phyloP scores from a whole-genome alignment of 2,113 vertebrate species.

The Pelecanus crispus region DNA sequence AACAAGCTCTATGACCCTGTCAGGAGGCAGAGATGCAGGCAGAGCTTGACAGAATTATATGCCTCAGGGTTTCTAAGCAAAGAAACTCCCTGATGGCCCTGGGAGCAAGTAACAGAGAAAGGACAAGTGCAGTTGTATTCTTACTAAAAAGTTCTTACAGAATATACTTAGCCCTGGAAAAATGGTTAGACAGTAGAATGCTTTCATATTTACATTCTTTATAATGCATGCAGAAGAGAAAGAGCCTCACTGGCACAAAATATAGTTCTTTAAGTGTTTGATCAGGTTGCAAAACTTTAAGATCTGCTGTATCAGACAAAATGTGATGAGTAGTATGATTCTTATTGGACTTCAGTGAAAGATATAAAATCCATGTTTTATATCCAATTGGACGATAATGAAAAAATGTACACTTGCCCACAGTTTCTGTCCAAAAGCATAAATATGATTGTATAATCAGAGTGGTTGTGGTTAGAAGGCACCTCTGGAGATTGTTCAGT shows the following conservation, averaged over 20 bases:
- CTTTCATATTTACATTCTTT: not conserved
- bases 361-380: not conserved
- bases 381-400: not conserved
- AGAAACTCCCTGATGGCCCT: not conserved
- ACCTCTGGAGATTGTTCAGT: not conserved
- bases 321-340: not conserved
- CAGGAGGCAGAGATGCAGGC: not conserved
- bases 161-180: not conserved
- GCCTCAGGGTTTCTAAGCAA: not conserved
- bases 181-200: not conserved
- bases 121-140: not conserved
- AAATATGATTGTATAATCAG: not conserved
- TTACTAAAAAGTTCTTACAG: not conserved
- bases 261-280: not conserved
- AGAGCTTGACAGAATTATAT: not conserved
- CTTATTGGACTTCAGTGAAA: fast-evolving
- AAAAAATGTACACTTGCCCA: fast-evolving
- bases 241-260: not conserved
- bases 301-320: not conserved
- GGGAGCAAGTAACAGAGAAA: not conserved
- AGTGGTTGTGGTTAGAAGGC: not conserved
- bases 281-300: not conserved
- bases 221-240: not conserved
- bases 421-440: not conserved
- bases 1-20: not conserved